These are phyloP conservation scores for Atrichornis clamosus DNA, from an alignment of 2,113 vertebrate genomes.

Conservation along the genomic window DNA sequence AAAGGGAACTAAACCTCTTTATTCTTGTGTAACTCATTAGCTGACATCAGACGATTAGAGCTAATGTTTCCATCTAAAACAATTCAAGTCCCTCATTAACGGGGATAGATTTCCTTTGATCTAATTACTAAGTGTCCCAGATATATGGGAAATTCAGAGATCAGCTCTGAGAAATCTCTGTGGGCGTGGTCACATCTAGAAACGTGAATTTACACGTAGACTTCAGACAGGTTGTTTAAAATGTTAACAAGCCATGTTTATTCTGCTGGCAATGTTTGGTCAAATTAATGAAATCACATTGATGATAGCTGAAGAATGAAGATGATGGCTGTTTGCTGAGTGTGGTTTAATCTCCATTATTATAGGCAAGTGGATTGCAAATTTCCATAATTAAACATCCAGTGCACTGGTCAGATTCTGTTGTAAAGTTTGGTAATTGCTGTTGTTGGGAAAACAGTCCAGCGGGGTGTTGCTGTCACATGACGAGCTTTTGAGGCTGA, in stretches of 20 bases:
- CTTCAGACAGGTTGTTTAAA: neutral
- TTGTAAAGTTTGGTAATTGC: slow-evolving; percentile 24
- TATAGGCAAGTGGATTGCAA: slow-evolving; percentile 28
- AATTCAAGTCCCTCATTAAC: slow-evolving; percentile 39
- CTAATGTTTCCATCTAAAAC: slow-evolving; percentile 41
- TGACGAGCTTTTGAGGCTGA: slow-evolving; percentile 39
- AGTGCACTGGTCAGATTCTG: neutral
- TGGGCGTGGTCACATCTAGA: neutral
- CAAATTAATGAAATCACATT: neutral
- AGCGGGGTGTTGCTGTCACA: slow-evolving; percentile 33
- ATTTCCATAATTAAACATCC: slow-evolving; percentile 46
- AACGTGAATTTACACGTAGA: neutral
- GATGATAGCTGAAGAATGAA: neutral
- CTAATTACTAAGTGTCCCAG: slow-evolving; percentile 35
- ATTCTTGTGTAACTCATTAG: slow-evolving; percentile 60
- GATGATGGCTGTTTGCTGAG: neutral
- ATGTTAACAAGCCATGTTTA: neutral
- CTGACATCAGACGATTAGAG: slow-evolving; percentile 21
- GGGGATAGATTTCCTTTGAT: slow-evolving; percentile 41
- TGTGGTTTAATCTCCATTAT: slow-evolving; percentile 44
- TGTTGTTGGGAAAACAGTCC: slow-evolving; percentile 26
- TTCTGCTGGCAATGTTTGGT: neutral
- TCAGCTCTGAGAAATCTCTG: slow-evolving; percentile 17
- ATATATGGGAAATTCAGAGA: slow-evolving; percentile 40
- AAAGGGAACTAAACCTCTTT: slow-evolving; percentile 59